Base-by-base conservation (phyloP, 30 jellyfish, hydroid and myxozoan genomes). In the Sanderia malayensis region DNA sequence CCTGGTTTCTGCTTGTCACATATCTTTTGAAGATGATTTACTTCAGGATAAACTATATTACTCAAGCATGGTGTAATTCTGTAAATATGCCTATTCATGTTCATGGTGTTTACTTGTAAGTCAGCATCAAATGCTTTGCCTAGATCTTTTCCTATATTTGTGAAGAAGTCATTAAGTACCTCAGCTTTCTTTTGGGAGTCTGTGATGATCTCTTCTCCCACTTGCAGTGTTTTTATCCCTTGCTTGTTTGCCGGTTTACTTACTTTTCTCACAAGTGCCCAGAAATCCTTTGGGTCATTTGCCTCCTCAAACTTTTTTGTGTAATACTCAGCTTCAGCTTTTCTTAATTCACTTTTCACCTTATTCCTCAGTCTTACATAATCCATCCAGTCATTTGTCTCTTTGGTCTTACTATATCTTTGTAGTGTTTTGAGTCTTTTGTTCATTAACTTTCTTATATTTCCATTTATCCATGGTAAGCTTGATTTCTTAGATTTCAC, bases 381-480 rank as follows among this genome's bases (percentile, higher is more conserved):
- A 33, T 63, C 49, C 23, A 34, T 55, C 82, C 52, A 45, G 73
- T 71, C 84, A 49, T 55, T 71, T 71, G 29, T 46, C 33, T 71
- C 82, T 71, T 55, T 71, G 30, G 84, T 71, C 73, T 58, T 52
- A 27, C 84, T 71, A 70, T 71, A 53, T 60, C 45, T 57, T 58
- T 71, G 61, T 45, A 71, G 73, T 70, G 27, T 69, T 57, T 49
- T 49, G 72, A 49, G 53, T 52, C 73, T 69, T 58, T 71, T 52
- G 84, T 71, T 71, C 45, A 71, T 71, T 70, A 71, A 71, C 29
- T 49, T 71, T 71, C 73, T 71, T 55, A 71, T 71, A 27, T 71
- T 58, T 25, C 72, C 55, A 33, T 71, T 31, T 44, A 71, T 71
- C 84, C 73, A 49, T 71, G 84, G 73, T 33, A 71, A 70, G 28